A percentile compares a stretch with the other conserved stretches of the same genome.
Conservation (phyloP, 2,888 invertebrate genomes). For the Amphipoea lucens region DNA sequence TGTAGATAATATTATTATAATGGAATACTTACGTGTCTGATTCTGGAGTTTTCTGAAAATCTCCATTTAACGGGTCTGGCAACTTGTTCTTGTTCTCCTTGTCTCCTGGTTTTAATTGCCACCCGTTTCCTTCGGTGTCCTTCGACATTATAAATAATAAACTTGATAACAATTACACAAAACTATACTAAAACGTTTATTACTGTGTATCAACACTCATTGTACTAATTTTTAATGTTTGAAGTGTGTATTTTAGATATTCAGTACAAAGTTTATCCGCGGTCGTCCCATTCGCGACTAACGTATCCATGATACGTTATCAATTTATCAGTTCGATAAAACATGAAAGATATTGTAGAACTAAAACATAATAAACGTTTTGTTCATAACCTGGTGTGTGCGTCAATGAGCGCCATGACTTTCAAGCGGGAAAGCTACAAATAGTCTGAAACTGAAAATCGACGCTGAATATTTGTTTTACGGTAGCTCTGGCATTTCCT, state of each 20-base stretch:
- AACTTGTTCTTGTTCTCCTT: constrained; percentile 67
- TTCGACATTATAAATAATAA: constrained; percentile 69
- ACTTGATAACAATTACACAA: constrained; percentile 33
- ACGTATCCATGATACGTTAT: constrained; percentile 70
- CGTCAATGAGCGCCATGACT: constrained; percentile 27
- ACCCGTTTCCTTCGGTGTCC: constrained; percentile 66
- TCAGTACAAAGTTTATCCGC: constrained; percentile 43
- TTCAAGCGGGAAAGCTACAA: constrained; percentile 38
- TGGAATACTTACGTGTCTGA: constrained; percentile 70
- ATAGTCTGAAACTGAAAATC: constrained; percentile 38
- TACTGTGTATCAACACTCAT: constrained; percentile 42
- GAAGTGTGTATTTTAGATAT: constrained; percentile 31
- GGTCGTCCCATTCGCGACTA: constrained; percentile 56
- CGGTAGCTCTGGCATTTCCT: constrained; percentile 9
- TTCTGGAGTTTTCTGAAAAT: constrained; percentile 57
- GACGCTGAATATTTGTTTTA: constrained; percentile 5
- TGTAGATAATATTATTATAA: background rate
- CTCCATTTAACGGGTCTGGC: constrained; percentile 65
- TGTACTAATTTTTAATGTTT: constrained; percentile 10
- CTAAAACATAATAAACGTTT: constrained; percentile 45
- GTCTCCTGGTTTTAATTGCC: constrained; percentile 66
- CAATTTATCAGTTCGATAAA: constrained; percentile 71
- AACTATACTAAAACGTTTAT: constrained; percentile 27
- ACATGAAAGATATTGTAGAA: constrained; percentile 44
- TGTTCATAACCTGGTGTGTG: constrained; percentile 21